Evolutionary conservation across 2,797 vertebrate genomes (phyloP), one percentile per base, ranked within the genome.

Genomic region (Chanos chanos): DNA sequence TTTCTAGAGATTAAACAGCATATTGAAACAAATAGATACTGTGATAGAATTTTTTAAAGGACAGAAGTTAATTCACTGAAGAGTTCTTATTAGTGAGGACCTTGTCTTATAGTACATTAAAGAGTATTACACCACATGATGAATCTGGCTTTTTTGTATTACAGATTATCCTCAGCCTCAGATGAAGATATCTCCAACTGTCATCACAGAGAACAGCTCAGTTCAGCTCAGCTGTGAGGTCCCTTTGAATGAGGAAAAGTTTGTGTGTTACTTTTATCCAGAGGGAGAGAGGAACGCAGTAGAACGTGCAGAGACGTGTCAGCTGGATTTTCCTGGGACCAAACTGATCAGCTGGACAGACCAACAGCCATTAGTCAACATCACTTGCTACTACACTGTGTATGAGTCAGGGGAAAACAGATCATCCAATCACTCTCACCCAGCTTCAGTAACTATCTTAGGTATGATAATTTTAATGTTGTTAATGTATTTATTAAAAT

Each of bases 141-240:
- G 71, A 0, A 89, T 83, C 64, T 53, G 83, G 6, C 86, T 88
- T 62, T 78, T 40, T 86, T 66, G 70, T 77, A 60, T 68, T 87
- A 92, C 54, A 94, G 43, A 40, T 85, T 83, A 1, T 68, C 1
- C 1, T 68, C 7, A n/a, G 91, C 87, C 61, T 90, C 84, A 0
- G 78, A 24, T 0, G 92, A 91, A 61, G 93, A 92, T 10, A 86
- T 88, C 1, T 70, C 4, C 39, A 37, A 0, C 1, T 0, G 1
- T 28, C 37, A 68, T 76, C 44, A 66, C 7, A 56, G 72, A 77
- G 36, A 66, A 13, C 5, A 64, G 69, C 21, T 49, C 49, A 3
- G 64, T 79, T 19, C 63, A 69, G 21, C 7, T 79, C 21, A 21
- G 1, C 19, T 77, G 75, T 77, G 15, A 10, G 31, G 0, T 30